Base-by-base conservation (phyloP, 2,113 vertebrate species). In the Corythoichthys intestinalis region DNA sequence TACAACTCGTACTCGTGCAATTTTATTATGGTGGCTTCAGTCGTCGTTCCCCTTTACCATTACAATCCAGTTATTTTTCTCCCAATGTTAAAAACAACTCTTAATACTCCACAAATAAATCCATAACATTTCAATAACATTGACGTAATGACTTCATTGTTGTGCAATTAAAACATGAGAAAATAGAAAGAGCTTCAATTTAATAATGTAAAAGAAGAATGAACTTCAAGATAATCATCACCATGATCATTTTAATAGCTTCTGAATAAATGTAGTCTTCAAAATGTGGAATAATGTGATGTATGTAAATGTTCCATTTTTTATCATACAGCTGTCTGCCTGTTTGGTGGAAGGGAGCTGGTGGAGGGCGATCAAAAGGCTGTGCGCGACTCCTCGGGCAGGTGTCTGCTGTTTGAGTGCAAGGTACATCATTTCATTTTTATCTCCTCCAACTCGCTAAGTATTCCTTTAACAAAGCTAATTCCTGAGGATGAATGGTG, bases 341-440 rank as follows among this genome's bases (percentile, higher is more conserved):
- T 94, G 60, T 97, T 97, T 86, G 93, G 94, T 83, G 95, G 94
- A 73, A 92, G 93, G 85, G 93, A 91, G 71, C 91, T 96, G 86
- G 94, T 95, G 88, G 96, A 97, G 79, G 94, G 94, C 76, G 93
- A 96, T 85, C 92, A 91, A 86, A 93, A 88, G 84, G 94, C 95
- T 0, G 91, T 96, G 67, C 94, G 93, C 72, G 95, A 95, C 71
- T 91, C 93, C 63, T 92, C 94, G 79, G 94, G 94, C 82, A 92
- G 92, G 44, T 99, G 97, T 79, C 89, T 94, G 86, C 90, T 98
- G n/a, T 96, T 95, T 87, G 93, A 97, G 78, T 99, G 97, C 87
- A 94, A 92, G 94, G 97, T 99, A 94, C 94, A 93, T 49, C 54
- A 28, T 17, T 61, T 37, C 50, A 67, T 37, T 56, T 71, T 78